Conservation (phyloP, 2,113 vertebrate genomes). For the Perognathus longimembris region DNA sequence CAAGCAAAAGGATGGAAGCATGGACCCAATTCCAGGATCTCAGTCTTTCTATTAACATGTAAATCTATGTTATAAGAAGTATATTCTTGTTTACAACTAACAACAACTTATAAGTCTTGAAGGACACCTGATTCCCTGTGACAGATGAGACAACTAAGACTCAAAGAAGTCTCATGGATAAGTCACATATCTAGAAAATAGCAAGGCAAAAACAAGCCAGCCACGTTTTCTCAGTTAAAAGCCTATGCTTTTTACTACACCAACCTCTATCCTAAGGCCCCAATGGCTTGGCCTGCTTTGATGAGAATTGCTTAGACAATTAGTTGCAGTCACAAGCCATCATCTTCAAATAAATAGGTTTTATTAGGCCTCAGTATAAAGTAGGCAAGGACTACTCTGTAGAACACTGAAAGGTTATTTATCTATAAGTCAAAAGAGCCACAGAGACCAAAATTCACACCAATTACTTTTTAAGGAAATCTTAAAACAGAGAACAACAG, state of each 20-base stretch:
- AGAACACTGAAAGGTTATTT: not conserved
- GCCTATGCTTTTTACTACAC: not conserved
- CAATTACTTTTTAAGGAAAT: constrained; percentile 15
- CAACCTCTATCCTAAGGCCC: not conserved
- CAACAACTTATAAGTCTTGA: not conserved
- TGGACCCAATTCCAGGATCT: not conserved
- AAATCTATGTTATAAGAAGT: not conserved
- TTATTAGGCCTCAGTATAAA: not conserved
- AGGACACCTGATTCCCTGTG: not conserved
- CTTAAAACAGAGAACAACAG: not conserved
- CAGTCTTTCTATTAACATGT: not conserved
- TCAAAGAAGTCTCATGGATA: not conserved
- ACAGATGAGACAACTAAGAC: not conserved
- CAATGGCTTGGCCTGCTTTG: not conserved
- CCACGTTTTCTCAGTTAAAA: constrained; percentile 5
- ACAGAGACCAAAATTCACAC: not conserved
- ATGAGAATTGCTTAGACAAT: not conserved
- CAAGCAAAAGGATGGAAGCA: not conserved
- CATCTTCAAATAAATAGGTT: not conserved
- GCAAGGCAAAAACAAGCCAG: not conserved
- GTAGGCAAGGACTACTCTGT: not conserved
- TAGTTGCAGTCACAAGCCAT: constrained; percentile 3
- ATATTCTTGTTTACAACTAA: constrained; percentile 18
- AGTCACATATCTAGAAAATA: not conserved
- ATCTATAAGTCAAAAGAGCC: not conserved